Base-by-base conservation (phyloP, 2,113 vertebrate species). In the Ondatra zibethicus region DNA sequence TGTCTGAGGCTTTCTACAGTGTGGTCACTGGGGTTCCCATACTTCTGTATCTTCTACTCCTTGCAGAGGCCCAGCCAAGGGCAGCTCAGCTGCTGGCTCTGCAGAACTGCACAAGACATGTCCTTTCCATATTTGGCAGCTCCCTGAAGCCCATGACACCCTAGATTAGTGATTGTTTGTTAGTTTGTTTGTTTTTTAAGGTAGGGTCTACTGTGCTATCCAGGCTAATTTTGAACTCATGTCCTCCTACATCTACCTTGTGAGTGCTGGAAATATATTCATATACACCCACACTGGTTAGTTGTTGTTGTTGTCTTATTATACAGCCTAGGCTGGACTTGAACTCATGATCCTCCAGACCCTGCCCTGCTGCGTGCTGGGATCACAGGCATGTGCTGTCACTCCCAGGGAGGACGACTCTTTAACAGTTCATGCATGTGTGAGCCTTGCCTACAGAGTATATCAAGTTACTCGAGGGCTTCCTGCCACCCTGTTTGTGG, bases 51-150 rank as follows among this genome's bases (percentile, higher is more conserved):
- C 73, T 16, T 7, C 0, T 1, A 1, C 58, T 13, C 31, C 3
- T 11, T 45, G 45, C 13, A 3, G 1, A 14, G 80, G 65, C 25
- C 52, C n/a, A 1, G 33, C 2, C 36, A 27, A 72, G 31, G 16
- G 23, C 36, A 81, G 19, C 50, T 42, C 29, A 66, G 63, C 29
- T 23, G 33, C 31, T 52, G 77, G 77, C 33, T 36, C 31, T 80
- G 77, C 17, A 47, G 29, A 86, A 0, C 58, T 6, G 13, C 19
- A 8, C 29, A 21, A 3, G 16, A 7, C 6, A 0, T 1, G 0
- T 21, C 12, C 8, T 27, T 63, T 36, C 14, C 58, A 29, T 36
- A 4, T 16, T 12, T 14, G 23, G 82, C 25, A 33, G 66, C 55
- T 31, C 17, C 3, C 1, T 31, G 25, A 73, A 39, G n/a, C 47